Conservation (phyloP, 2,888 invertebrate genomes). For the Oligia fasciuncula region DNA sequence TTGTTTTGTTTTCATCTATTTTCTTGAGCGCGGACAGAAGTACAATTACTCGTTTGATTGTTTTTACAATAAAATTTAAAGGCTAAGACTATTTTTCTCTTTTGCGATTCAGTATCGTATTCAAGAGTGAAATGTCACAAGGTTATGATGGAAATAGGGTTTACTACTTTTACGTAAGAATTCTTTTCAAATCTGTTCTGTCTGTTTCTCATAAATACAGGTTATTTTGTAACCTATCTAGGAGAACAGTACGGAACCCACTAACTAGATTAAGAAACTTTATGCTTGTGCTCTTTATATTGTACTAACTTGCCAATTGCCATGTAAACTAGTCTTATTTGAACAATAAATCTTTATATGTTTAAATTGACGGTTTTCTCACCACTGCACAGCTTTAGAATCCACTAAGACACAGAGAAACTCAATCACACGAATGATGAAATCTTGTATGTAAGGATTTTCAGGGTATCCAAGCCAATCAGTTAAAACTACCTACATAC, state of each 20-base stretch:
- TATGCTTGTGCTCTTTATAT: neutral
- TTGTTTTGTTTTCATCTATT: slow-evolving; percentile 39
- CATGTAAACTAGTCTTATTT: neutral
- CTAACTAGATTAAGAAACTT: neutral
- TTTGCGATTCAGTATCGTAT: neutral
- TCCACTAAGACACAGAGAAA: slow-evolving; percentile 24
- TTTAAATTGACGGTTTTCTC: neutral
- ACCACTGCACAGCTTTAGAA: neutral
- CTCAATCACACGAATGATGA: slow-evolving; percentile 37
- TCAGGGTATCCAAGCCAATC: slow-evolving; percentile 56
- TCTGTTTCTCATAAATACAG: neutral
- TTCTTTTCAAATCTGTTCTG: neutral
- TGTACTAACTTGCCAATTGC: neutral
- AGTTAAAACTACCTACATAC: slow-evolving; percentile 51
- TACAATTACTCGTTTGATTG: slow-evolving; percentile 31
- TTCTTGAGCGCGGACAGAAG: slow-evolving; percentile 20
- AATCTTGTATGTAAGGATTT: slow-evolving; percentile 45
- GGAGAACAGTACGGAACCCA: neutral
- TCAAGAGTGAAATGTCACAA: neutral
- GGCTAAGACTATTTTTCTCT: slow-evolving; percentile 16
- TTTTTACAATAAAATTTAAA: slow-evolving; percentile 46
- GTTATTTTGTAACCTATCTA: too few relatives aligned
- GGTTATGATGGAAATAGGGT: neutral
- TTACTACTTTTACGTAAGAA: neutral
- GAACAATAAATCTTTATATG: neutral